Evolutionary conservation across 2,797 vertebrate genomes (phyloP).

Genomic region (Pyrocephalus nanus): DNA sequence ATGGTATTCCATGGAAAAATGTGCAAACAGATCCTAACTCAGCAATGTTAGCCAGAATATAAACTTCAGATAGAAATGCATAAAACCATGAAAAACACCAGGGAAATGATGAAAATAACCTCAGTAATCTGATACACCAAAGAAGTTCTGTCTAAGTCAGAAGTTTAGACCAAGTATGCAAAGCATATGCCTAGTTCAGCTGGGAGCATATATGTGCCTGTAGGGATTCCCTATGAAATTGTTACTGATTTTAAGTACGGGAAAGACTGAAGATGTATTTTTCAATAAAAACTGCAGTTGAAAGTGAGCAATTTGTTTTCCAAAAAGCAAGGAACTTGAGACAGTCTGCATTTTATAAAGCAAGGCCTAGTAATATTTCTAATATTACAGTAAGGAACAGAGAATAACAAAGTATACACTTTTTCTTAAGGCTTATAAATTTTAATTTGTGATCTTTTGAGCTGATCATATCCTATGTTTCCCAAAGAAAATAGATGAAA

Average conservation of each 20-base stretch:
- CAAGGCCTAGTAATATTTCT: background rate
- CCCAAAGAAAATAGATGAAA: background rate
- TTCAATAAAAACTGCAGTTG: background rate
- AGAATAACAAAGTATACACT: background rate
- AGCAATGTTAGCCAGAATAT: background rate
- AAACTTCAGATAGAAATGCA: background rate
- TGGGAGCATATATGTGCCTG: background rate
- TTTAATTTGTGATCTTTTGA: background rate
- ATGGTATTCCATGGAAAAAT: background rate
- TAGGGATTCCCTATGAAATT: background rate
- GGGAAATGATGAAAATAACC: rapidly evolving
- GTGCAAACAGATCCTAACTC: background rate
- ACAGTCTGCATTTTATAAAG: background rate
- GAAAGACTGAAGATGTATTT: background rate
- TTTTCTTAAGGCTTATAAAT: background rate
- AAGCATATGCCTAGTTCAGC: background rate
- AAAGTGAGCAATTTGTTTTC: background rate
- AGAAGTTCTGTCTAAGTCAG: background rate
- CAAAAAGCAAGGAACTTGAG: background rate
- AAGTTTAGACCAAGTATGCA: background rate
- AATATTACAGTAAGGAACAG: background rate
- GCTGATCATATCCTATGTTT: background rate
- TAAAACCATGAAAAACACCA: background rate
- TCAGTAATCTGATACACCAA: background rate
- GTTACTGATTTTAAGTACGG: background rate